Evolutionary conservation across 1,140 invertebrate genomes (phyloP), one percentile per base, ranked within the genome.

Genomic region (Brachionus asplanchnoidis): DNA sequence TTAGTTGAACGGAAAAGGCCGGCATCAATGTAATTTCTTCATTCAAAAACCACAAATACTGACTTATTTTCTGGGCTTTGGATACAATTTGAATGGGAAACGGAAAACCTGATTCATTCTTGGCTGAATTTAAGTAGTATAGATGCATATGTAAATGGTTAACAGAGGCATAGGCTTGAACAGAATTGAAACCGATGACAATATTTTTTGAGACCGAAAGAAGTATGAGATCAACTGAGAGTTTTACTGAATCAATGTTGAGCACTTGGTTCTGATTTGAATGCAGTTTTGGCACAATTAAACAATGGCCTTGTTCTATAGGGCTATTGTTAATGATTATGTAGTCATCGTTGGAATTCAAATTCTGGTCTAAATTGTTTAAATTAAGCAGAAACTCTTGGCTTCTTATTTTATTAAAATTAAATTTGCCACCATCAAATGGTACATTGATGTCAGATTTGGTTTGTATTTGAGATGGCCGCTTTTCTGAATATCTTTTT

Each of bases 281-380:
- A 17, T 60, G n/a, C 8, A 65, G 28, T 14, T 28, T 42, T 42
- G 79, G 79, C 4, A 60, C 50, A 26, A 82, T 9, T 14, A 82
- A 65, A 40, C 14, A 60, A 26, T 82, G 79, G 17, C 79, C 79
- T 36, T 12, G 26, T 7, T 82, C 79, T 9, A 82, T 82, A 17
- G 79, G 79, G 65, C 79, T 82, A 44, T 82, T 82, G n/a, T 82
- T 82, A 20, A 82, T 82, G 23, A 82, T 40, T 44, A 82, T 23
- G 17, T 28, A 82, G 32, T 82, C 42, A 36, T 82, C 79, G 12
- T 82, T 82, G 2, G 20, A 65, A 46, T 23, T 65, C 32, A 36
- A 26, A 82, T 44, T 65, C n/a, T 60, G n/a, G 32, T 68, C 79
- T 82, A 42, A 5, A 65, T 26, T 32, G 5, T 42, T 65, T 65